Percentiles rank a stretch among this genome's conserved stretches.
Evolutionary conservation across 2,113 vertebrate species (phyloP).

Genomic region (Emydocephalus ijimae): DNA sequence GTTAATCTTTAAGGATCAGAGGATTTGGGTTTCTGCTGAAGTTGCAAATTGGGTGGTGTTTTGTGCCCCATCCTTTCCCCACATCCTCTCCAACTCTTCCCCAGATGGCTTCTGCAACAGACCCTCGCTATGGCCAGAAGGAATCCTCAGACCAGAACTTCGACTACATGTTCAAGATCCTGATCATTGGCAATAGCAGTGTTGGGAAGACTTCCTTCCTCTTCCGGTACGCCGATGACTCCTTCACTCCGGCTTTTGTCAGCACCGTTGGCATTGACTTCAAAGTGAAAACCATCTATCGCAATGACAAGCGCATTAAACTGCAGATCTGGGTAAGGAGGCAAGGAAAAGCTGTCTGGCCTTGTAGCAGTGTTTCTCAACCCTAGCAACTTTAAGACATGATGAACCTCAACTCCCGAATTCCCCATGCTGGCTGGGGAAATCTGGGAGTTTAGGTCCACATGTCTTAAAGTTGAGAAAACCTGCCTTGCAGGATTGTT

Average conservation of each 20-base stretch:
- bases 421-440: not conserved
- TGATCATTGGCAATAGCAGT: slow-evolving; percentile 88
- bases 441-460: not conserved
- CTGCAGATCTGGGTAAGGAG: slow-evolving; percentile 86
- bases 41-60: not conserved
- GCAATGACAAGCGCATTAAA: slow-evolving; percentile 86
- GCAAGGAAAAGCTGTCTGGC: accelerated
- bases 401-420: not conserved
- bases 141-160: slow-evolving; percentile 86
- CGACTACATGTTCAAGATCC: slow-evolving; percentile 90
- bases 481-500: not conserved
- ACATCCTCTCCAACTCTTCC: not conserved
- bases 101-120: slow-evolving; percentile 94
- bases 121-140: slow-evolving; percentile 87
- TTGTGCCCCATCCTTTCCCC: not conserved
- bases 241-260: slow-evolving; percentile 86
- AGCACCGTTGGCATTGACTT: slow-evolving; percentile 89
- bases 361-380: not conserved
- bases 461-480: not conserved
- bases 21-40: not conserved
- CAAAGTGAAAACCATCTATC: slow-evolving; percentile 89
- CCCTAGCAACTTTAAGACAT: not conserved
- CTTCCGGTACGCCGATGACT: slow-evolving; percentile 87
- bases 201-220: slow-evolving; percentile 88
- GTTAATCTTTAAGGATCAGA: not conserved